Conservation (phyloP, 2,888 invertebrate species). For the Luffia ferchaultella region DNA sequence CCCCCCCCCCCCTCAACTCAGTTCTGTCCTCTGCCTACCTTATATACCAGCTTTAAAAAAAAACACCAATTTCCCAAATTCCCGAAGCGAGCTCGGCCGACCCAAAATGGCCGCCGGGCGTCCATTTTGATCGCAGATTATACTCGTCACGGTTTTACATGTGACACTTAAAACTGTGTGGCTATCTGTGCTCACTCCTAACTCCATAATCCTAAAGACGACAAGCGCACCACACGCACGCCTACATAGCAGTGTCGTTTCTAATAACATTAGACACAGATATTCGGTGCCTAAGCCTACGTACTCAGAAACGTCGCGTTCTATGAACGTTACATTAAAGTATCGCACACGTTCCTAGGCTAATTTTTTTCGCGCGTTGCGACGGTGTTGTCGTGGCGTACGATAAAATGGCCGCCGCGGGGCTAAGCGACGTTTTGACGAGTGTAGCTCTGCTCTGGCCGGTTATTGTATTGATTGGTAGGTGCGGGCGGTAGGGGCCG, state of each 20-base stretch:
- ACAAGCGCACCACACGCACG: no score
- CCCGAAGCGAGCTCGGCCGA: constrained; percentile 54
- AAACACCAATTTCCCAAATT: constrained; percentile 65
- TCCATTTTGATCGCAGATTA: constrained; percentile 66
- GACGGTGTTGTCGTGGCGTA: constrained; percentile 31
- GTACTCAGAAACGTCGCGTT: not conserved
- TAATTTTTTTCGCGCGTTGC: constrained; percentile 54
- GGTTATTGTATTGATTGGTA: constrained; percentile 51
- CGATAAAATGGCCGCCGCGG: not conserved
- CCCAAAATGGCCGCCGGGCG: constrained; percentile 60
- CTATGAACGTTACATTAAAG: constrained; percentile 32
- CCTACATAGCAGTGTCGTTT: no score
- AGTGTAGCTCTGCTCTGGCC: constrained; percentile 12
- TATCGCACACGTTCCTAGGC: constrained; percentile 59
- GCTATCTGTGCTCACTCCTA: constrained; percentile 36
- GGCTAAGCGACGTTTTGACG: constrained; percentile 11
- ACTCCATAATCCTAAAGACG: constrained; percentile 12
- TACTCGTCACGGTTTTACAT: constrained; percentile 41
- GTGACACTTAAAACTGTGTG: constrained; percentile 54
- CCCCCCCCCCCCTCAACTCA: constrained; percentile 17
- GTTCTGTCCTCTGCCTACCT: constrained; percentile 54
- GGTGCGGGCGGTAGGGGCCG: constrained; percentile 19
- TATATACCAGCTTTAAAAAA: constrained; percentile 64
- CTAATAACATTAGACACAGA: no score
- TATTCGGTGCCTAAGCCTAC: not conserved